Conservation (phyloP, 35 echinoderm and acorn worm species). For the Apostichopus californicus region DNA sequence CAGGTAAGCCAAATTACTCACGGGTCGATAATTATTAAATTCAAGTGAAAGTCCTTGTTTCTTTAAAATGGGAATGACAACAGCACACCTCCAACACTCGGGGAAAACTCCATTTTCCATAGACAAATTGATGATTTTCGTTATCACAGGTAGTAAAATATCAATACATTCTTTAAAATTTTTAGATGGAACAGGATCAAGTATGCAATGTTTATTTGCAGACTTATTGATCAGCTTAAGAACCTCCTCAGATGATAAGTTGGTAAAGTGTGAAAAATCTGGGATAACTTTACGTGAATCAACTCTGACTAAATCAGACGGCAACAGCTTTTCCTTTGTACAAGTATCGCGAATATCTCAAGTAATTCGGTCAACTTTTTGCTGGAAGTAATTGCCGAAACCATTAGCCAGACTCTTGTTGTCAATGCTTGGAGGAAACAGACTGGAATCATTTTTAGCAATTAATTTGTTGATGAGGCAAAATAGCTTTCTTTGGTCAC, state of each 20-base stretch:
- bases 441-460: too few species aligned
- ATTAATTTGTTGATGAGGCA: too few species aligned
- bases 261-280: slow-evolving; percentile 13
- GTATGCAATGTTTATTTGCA: slow-evolving; percentile 13
- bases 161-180: slow-evolving; percentile 15
- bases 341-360: background rate
- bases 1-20: slow-evolving; percentile 5
- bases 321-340: background rate
- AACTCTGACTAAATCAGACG: background rate
- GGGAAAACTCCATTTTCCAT: slow-evolving; percentile 22
- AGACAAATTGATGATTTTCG: background rate
- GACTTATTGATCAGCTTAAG: slow-evolving; percentile 31
- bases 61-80: slow-evolving; percentile 3
- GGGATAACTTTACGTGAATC: background rate
- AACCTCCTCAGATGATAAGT: background rate
- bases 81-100: slow-evolving; percentile 29
- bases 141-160: background rate
- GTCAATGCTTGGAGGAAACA: too few species aligned
- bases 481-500: too few species aligned
- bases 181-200: slow-evolving; percentile 13
- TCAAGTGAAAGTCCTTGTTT: background rate
- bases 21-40: slow-evolving; percentile 11
- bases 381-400: background rate
- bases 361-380: background rate
- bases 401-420: background rate